Evolutionary conservation across 2,888 invertebrate species (phyloP).

Genomic region (Amphipoea lucens): DNA sequence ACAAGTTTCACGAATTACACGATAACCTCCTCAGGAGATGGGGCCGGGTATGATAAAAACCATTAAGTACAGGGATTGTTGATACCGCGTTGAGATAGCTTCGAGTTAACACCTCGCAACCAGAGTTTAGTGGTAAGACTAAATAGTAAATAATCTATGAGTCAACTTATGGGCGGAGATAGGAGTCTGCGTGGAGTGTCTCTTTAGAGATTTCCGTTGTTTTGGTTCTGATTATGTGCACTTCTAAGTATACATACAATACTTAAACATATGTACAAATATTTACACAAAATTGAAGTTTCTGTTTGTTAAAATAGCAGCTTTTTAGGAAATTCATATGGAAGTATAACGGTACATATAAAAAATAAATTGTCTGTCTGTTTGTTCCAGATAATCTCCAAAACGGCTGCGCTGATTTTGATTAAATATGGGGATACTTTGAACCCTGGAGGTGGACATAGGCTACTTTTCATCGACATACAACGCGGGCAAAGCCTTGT

Average conservation of each 20-base stretch:
- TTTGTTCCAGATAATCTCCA: background rate
- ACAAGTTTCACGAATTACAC: slow-evolving; percentile 79
- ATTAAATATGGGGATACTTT: too few species aligned
- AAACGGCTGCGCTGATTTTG: background rate
- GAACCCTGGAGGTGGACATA: too few species aligned
- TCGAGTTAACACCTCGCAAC: slow-evolving; percentile 54
- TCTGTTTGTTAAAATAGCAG: background rate
- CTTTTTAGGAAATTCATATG: background rate
- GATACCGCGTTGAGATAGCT: slow-evolving; percentile 53
- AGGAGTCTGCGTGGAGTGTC: slow-evolving; percentile 15
- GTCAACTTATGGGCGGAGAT: slow-evolving; percentile 52
- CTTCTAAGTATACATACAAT: background rate
- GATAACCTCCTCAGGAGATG: slow-evolving; percentile 68
- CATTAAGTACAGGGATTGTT: slow-evolving; percentile 65
- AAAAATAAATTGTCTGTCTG: background rate
- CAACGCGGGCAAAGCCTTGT: background rate
- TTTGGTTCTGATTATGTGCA: slow-evolving; percentile 6
- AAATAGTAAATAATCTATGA: slow-evolving; percentile 56
- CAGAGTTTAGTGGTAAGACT: slow-evolving; percentile 41
- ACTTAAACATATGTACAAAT: background rate
- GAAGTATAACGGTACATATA: background rate
- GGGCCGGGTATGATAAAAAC: slow-evolving; percentile 61
- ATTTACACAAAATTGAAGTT: background rate
- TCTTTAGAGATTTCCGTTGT: slow-evolving; percentile 34
- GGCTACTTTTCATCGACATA: background rate